Conservation (phyloP, 1,140 invertebrate species). For the Eriosoma lanigerum region DNA sequence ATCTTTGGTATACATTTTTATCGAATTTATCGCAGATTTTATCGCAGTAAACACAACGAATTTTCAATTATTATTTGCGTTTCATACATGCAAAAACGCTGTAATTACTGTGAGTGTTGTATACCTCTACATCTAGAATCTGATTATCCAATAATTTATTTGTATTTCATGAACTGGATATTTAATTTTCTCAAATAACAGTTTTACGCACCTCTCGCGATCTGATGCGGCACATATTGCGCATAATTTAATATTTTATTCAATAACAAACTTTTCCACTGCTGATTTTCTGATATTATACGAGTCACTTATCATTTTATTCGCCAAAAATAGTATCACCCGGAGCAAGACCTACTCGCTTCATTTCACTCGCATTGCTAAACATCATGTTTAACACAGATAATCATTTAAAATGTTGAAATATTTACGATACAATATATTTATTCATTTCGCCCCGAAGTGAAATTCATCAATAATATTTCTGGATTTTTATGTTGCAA, state of each 20-base stretch:
- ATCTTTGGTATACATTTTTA: too few relatives aligned
- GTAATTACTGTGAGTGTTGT: too few relatives aligned
- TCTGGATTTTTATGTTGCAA: not conserved
- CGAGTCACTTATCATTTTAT: not conserved
- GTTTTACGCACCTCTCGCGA: not conserved
- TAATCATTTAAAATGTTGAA: conserved; percentile 2
- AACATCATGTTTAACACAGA: not conserved
- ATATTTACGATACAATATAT: not conserved
- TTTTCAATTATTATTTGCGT: too few relatives aligned
- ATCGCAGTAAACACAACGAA: too few relatives aligned
- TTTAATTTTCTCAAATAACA: too few relatives aligned
- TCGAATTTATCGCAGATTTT: too few relatives aligned
- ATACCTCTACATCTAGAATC: too few relatives aligned
- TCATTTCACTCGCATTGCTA: not conserved
- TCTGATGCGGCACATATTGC: not conserved
- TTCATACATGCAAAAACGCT: too few relatives aligned
- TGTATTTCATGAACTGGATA: too few relatives aligned
- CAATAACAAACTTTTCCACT: not conserved
- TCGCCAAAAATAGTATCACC: not conserved
- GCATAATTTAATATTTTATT: not conserved
- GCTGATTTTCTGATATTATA: too few relatives aligned
- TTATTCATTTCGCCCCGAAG: conserved; percentile 2
- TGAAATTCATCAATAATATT: not conserved
- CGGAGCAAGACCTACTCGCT: not conserved
- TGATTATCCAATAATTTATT: too few relatives aligned